phyloP scores from a whole-genome alignment of 2,797 vertebrate genomes.

The Phataginus tetradactyla region DNA sequence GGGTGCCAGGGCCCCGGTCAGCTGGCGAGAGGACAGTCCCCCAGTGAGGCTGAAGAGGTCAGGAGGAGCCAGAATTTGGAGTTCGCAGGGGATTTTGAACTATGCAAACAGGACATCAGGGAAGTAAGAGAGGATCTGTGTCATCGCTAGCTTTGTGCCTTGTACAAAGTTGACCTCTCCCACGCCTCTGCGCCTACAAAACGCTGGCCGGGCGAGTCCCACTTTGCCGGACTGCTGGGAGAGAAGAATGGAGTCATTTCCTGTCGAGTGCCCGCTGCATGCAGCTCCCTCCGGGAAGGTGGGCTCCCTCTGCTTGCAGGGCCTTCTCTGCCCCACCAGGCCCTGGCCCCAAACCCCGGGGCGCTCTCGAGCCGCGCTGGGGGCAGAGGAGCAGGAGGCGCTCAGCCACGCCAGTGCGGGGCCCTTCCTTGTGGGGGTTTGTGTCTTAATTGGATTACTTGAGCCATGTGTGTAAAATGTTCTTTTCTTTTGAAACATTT shows the following conservation, averaged over 20 bases:
- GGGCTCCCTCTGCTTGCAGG: not conserved
- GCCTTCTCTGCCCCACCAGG: not conserved
- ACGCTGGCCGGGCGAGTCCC: too few species aligned
- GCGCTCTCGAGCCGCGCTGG: accelerated
- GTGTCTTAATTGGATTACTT: not conserved
- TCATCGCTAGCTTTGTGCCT: too few species aligned
- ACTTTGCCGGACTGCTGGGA: not conserved
- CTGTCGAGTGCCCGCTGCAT: accelerated
- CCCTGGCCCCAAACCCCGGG: accelerated
- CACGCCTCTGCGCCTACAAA: not conserved
- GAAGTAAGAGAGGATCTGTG: accelerated
- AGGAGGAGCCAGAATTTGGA: not conserved
- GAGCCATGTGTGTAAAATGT: not conserved
- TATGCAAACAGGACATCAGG: not conserved
- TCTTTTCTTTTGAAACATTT: not conserved
- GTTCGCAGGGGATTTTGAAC: not conserved
- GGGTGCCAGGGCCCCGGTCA: too few species aligned
- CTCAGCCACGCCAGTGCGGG: too few species aligned
- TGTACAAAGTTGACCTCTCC: not conserved
- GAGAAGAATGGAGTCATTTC: too few species aligned
- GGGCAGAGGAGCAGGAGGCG: too few species aligned
- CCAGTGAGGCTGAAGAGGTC: not conserved
- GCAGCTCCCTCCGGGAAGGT: accelerated
- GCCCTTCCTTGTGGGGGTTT: not conserved
- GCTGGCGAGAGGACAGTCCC: not conserved